Percentiles rank a stretch among this genome's conserved stretches.
phyloP scores from a whole-genome alignment of 1,140 invertebrate genomes.

The Lepidotrigona ventralis region DNA sequence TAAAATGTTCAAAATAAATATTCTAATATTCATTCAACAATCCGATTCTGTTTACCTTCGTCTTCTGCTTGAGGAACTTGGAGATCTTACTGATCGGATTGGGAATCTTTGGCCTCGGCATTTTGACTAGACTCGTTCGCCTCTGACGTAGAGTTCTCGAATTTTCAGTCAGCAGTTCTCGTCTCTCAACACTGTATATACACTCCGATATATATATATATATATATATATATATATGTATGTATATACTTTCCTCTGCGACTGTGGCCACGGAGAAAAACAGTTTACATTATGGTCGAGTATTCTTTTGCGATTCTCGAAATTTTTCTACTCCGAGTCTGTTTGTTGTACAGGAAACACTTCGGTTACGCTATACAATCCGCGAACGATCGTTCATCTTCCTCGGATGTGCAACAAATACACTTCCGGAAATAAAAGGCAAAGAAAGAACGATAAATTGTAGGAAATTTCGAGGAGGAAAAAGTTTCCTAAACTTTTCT shows the following conservation, averaged over 20 bases:
- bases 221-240: not conserved
- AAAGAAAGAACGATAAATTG: too few relatives aligned
- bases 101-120: constrained; percentile 77
- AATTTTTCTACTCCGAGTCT: too few relatives aligned
- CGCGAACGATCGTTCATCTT: too few relatives aligned
- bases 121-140: constrained; percentile 62
- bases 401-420: too few relatives aligned
- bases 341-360: too few relatives aligned
- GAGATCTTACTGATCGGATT: constrained; percentile 77
- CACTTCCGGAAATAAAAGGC: too few relatives aligned
- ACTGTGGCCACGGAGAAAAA: not conserved
- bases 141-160: too few relatives aligned
- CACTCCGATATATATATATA: not conserved
- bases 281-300: constrained; percentile 40
- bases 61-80: constrained; percentile 79
- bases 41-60: constrained; percentile 74
- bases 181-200: not conserved
- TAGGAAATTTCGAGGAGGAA: not conserved
- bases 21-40: too few relatives aligned
- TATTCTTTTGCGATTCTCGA: not conserved
- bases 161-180: not conserved
- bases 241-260: not conserved
- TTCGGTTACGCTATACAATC: too few relatives aligned
- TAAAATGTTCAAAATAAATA: too few relatives aligned
- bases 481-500: too few relatives aligned